A percentile compares a stretch with the other conserved stretches of the same genome.
Evolutionary conservation across 2,797 vertebrate species (phyloP).

Genomic region (Gorsachius magnificus): DNA sequence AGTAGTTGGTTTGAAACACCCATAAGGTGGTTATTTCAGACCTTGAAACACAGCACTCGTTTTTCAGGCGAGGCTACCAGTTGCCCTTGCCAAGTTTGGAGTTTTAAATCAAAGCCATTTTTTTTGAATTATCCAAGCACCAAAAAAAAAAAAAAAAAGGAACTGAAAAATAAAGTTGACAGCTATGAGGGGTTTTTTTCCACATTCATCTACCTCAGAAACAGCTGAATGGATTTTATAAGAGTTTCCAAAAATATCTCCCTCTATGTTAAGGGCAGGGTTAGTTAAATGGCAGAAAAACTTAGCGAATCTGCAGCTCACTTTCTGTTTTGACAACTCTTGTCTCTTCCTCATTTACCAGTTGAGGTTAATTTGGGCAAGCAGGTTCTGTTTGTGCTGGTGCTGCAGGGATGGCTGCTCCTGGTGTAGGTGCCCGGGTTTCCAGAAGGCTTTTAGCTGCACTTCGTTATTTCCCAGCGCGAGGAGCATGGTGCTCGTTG

Average conservation of each 20-base stretch:
- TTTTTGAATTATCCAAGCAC: constrained; percentile 37
- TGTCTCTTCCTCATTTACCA: constrained; percentile 21
- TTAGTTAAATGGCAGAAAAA: constrained; percentile 48
- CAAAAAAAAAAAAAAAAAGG: not conserved
- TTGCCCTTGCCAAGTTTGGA: constrained; percentile 14
- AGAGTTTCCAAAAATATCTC: constrained; percentile 63
- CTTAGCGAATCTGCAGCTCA: constrained; percentile 35
- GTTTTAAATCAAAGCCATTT: constrained; percentile 42
- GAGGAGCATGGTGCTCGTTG: not conserved
- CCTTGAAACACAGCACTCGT: not conserved
- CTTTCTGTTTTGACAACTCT: constrained; percentile 43
- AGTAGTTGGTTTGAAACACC: not conserved
- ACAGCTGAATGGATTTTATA: constrained; percentile 56
- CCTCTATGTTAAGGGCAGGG: not conserved
- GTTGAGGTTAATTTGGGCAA: not conserved
- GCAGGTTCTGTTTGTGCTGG: not conserved
- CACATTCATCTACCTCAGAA: constrained; percentile 52
- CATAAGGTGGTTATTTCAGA: not conserved
- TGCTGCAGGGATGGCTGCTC: not conserved
- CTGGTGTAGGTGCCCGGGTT: not conserved
- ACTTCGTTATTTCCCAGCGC: constrained; percentile 25
- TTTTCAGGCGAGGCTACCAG: not conserved
- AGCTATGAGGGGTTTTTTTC: constrained; percentile 51
- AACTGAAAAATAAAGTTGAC: constrained; percentile 48
- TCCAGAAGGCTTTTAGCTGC: not conserved